Conservation (phyloP, 1,140 invertebrate species). For the Scylla paramamosain region DNA sequence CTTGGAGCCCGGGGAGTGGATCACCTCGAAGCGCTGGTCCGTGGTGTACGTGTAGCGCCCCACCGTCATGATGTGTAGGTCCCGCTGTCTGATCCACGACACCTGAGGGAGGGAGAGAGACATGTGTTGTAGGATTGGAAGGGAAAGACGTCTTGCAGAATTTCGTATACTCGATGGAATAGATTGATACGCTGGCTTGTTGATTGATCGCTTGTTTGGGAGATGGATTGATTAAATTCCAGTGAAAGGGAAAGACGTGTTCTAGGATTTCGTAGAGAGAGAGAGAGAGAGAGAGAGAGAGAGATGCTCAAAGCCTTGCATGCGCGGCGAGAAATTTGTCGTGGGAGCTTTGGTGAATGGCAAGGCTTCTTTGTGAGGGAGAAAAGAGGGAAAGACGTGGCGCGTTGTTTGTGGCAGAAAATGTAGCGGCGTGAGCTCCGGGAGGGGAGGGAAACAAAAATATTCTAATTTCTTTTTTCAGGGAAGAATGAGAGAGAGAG, state of each 20-base stretch:
- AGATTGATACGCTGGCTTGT: too few species aligned
- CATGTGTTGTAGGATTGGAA: background rate
- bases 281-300: too few species aligned
- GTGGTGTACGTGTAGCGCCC: background rate
- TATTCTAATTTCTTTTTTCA: background rate
- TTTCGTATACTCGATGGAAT: too few species aligned
- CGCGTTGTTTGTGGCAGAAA: background rate
- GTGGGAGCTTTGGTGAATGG: too few species aligned
- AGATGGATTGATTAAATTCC: too few species aligned
- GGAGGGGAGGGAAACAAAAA: background rate
- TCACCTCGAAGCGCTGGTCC: conserved; percentile 23
- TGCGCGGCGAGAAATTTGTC: too few species aligned
- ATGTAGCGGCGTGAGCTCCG: background rate
- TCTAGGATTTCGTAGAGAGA: too few species aligned
- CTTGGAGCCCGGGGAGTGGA: conserved; percentile 21
- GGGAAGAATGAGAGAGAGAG: too few species aligned
- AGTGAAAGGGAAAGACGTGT: too few species aligned
- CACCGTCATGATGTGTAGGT: conserved; percentile 52
- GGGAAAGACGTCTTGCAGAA: too few species aligned
- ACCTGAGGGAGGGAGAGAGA: background rate
- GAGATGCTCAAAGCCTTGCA: too few species aligned
- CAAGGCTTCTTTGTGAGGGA: background rate
- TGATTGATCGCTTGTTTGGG: too few species aligned
- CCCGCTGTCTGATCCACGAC: conserved; percentile 38
- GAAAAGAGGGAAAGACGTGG: background rate